Conservation (phyloP, 53 echinoderm and acorn worm genomes). For the Actinopyga echinites region DNA sequence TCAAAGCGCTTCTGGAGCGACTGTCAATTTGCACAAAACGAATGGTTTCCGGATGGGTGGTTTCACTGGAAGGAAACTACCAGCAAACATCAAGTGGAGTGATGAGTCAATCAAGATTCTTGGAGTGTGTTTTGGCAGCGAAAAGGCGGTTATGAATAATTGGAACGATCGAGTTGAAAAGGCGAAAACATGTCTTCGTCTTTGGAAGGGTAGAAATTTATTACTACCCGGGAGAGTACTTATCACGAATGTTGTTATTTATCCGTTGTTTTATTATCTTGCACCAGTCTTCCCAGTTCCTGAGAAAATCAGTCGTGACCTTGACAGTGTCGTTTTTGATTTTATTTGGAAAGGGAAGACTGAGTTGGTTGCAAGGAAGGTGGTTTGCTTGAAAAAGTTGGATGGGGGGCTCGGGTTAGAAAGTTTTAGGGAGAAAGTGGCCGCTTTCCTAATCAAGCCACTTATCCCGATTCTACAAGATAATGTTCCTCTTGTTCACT, state of each 20-base stretch:
- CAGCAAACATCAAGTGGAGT: conserved; percentile 32
- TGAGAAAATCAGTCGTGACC: neutral
- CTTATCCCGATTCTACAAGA: neutral
- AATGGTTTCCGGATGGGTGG: conserved; percentile 26
- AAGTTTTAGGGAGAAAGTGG: neutral
- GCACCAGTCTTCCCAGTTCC: neutral
- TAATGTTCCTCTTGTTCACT: neutral
- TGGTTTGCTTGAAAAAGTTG: neutral
- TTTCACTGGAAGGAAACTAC: conserved; percentile 26
- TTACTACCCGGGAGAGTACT: neutral
- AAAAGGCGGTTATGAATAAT: neutral
- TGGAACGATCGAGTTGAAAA: neutral
- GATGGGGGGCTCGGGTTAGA: conserved; percentile 31
- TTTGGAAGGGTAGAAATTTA: conserved; percentile 7
- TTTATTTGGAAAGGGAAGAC: conserved; percentile 46
- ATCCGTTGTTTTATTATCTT: conserved; percentile 42
- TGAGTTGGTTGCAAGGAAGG: conserved; percentile 7
- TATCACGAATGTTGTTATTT: conserved; percentile 6
- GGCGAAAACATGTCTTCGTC: neutral
- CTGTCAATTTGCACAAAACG: conserved; percentile 40
- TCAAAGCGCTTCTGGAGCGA: conserved; percentile 40
- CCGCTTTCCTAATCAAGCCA: neutral
- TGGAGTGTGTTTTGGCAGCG: conserved; percentile 35
- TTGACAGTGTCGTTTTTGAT: neutral
- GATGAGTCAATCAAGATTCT: conserved; percentile 25